Evolutionary conservation across 2,888 invertebrate species (phyloP).

Genomic region (Aspidapion aeneum): DNA sequence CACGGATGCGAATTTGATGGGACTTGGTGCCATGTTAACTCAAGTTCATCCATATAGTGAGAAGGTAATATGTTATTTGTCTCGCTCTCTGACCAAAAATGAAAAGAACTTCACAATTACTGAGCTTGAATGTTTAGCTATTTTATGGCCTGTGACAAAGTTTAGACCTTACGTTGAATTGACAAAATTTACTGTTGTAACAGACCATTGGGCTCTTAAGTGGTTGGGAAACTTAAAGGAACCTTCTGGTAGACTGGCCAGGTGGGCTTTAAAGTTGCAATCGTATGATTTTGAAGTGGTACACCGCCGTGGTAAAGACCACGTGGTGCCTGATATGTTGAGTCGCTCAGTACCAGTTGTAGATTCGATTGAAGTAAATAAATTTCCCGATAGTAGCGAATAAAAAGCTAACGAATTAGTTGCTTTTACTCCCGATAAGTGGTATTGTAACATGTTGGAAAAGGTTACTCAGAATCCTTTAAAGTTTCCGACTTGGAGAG

Average conservation of each 20-base stretch:
- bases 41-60: slow-evolving; percentile 19
- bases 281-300: slow-evolving; percentile 25
- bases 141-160: slow-evolving; percentile 24
- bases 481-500: no score
- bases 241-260: slow-evolving; percentile 24
- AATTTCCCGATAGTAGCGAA: no score
- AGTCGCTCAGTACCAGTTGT: slow-evolving; percentile 8
- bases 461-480: neutral
- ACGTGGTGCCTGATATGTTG: slow-evolving; percentile 17
- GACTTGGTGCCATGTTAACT: slow-evolving; percentile 25
- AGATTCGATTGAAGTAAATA: neutral
- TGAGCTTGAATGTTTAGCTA: slow-evolving; percentile 24
- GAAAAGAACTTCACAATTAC: slow-evolving; percentile 25
- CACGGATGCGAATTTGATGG: slow-evolving; percentile 26
- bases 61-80: slow-evolving; percentile 18
- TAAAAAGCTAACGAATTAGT: neutral
- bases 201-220: slow-evolving; percentile 18
- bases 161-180: slow-evolving; percentile 23
- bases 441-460: slow-evolving; percentile 20
- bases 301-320: slow-evolving; percentile 17
- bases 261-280: slow-evolving; percentile 28
- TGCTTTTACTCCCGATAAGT: slow-evolving; percentile 11
- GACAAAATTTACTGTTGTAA: slow-evolving; percentile 19
- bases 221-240: slow-evolving; percentile 22
- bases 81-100: neutral